Base-by-base conservation (phyloP, 2,797 vertebrate species). In the Sandelia bainsii region DNA sequence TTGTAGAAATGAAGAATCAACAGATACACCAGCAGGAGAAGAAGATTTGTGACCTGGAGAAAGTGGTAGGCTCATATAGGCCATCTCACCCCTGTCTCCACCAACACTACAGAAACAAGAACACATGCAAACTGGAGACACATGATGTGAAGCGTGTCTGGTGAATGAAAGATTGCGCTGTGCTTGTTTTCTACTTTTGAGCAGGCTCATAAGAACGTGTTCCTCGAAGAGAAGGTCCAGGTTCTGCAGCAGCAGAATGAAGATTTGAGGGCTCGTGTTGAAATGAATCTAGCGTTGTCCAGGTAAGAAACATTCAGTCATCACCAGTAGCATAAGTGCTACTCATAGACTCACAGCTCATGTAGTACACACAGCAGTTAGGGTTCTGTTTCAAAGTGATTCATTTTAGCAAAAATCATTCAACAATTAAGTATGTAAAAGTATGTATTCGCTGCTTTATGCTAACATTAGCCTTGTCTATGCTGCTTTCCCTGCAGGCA, bases 241-340 rank as follows among this genome's bases (percentile, higher is more conserved):
- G 93, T 98, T 68, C 93, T 99, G 75, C 97, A 98, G 90, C 98
- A 99, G 90, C 98, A 98, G 91, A 99, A 99, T 0, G 98, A 99
- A 92, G 97, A 99, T 71, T 93, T 99, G 85, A 96, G 89, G 91
- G 97, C 94, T 27, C 95, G 96, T 68, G 98, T 99, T 34, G 96
- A 99, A 29, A 91, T 94, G 81, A 99, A 99, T 80, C 94, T 96
- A 0, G 82, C 88, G 10, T 83, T 96, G 78, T 98, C 97, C 50
- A 97, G 98, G 98, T 99, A 77, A 79, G 45, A 57, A 39, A n/a
- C n/a, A 0, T 3, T 20, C 17, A 49, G 20, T 46, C 20, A 13
- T 62, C 13, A 45, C 34, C 4, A 7, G 7, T 19, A 6, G 22
- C 32, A 14, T 29, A n/a, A 12, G 1, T 23, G 37, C 17, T 29